Evolutionary conservation across 2,888 invertebrate species (phyloP).

Genomic region (Leptopilina syphax): DNA sequence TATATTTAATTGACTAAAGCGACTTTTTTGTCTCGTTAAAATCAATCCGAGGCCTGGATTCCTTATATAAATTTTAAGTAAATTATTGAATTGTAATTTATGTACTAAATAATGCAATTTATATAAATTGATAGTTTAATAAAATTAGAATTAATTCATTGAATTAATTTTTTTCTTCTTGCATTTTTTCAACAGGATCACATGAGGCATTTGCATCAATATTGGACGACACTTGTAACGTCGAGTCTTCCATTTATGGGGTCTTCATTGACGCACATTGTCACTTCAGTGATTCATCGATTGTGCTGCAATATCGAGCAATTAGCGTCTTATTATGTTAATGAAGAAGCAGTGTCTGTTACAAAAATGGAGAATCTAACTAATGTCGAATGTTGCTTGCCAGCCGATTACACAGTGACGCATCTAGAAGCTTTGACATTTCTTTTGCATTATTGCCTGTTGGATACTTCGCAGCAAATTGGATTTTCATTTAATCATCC

Average conservation of each 20-base stretch:
- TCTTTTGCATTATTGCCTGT: conserved; percentile 87
- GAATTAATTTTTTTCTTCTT: not conserved
- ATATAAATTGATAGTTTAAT: not conserved
- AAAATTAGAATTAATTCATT: not conserved
- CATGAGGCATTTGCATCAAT: conserved; percentile 86
- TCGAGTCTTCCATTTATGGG: conserved; percentile 89
- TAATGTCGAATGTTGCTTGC: conserved; percentile 78
- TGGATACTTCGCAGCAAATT: conserved; percentile 82
- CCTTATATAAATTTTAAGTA: too few relatives aligned
- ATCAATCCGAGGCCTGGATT: too few relatives aligned
- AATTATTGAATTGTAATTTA: too few relatives aligned
- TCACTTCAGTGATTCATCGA: conserved; percentile 88
- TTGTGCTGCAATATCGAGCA: conserved; percentile 88
- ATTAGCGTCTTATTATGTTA: conserved; percentile 72
- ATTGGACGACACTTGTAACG: conserved; percentile 90
- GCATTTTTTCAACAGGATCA: not conserved
- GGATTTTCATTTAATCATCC: conserved; percentile 80
- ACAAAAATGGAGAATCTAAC: conserved; percentile 68
- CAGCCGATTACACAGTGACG: conserved; percentile 88
- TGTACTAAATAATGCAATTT: too few relatives aligned
- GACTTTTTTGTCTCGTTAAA: too few relatives aligned
- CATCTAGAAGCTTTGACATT: conserved; percentile 88
- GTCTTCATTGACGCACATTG: conserved; percentile 86
- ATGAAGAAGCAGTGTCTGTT: conserved; percentile 61
- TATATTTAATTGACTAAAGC: too few relatives aligned